A percentile compares a stretch with the other conserved stretches of the same genome.
Evolutionary conservation across 1,140 invertebrate genomes (phyloP).

Genomic region (Drosophila aff.): DNA sequence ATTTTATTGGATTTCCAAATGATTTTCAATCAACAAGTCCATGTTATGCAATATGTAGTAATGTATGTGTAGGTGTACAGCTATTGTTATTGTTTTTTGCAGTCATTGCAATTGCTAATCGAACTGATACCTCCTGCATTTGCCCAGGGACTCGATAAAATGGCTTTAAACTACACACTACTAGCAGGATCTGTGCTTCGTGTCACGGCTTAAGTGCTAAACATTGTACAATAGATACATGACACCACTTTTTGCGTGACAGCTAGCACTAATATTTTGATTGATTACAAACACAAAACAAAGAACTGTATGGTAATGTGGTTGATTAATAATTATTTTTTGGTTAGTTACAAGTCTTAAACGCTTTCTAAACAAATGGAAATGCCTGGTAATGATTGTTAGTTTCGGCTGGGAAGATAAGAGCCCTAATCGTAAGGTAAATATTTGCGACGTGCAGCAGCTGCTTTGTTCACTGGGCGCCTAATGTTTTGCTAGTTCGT

Average conservation of each 20-base stretch:
- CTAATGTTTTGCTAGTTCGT: conserved; percentile 61
- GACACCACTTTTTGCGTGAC: conserved; percentile 25
- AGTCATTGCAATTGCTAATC: conserved; percentile 44
- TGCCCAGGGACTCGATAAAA: conserved; percentile 35
- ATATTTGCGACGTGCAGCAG: conserved; percentile 54
- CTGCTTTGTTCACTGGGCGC: conserved; percentile 72
- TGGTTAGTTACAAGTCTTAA: conserved; percentile 84
- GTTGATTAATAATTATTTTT: conserved; percentile 79
- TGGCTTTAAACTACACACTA: conserved; percentile 36
- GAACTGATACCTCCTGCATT: conserved; percentile 32
- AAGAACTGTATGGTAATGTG: conserved; percentile 56
- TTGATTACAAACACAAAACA: conserved; percentile 47
- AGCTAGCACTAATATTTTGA: conserved; percentile 28
- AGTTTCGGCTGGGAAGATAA: conserved; percentile 51
- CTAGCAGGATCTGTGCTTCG: conserved; percentile 34
- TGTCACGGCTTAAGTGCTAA: conserved; percentile 45
- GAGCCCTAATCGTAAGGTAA: conserved; percentile 29
- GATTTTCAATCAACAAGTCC: conserved; percentile 83
- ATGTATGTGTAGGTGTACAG: conserved; percentile 40
- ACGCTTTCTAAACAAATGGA: conserved; percentile 69
- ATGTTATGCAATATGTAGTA: conserved; percentile 67
- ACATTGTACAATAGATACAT: conserved; percentile 53
- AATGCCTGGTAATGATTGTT: conserved; percentile 66
- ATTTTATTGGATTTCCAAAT: conserved; percentile 78
- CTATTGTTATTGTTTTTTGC: conserved; percentile 49